Conservation (phyloP, 2,797 vertebrate species). For the Hybognathus amarus region DNA sequence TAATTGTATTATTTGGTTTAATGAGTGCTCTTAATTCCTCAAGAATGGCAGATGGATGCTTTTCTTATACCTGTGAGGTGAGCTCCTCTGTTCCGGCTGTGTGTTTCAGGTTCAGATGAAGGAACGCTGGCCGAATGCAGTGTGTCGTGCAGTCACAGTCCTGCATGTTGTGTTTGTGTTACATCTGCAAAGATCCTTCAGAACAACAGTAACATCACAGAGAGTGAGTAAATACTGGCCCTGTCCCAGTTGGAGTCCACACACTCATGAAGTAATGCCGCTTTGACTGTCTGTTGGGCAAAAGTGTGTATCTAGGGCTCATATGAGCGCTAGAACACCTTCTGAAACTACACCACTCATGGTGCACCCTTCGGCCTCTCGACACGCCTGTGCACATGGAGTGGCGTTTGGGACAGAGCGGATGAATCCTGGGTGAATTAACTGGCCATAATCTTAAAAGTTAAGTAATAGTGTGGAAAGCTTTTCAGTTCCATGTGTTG, state of each 20-base stretch:
- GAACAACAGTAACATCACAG: neutral
- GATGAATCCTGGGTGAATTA: neutral
- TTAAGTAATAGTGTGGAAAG: neutral
- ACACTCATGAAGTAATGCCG: neutral
- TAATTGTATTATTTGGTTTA: neutral
- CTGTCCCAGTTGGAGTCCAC: no score
- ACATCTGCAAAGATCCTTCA: neutral
- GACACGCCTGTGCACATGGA: no score
- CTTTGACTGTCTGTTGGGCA: neutral
- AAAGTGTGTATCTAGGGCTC: no score
- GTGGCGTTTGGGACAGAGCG: neutral
- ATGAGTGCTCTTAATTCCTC: neutral
- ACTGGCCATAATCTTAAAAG: neutral
- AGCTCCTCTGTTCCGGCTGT: conserved; percentile 68
- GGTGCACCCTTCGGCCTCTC: no score
- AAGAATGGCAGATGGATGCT: conserved; percentile 70
- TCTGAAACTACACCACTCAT: neutral
- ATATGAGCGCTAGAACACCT: neutral
- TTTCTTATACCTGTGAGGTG: conserved; percentile 71
- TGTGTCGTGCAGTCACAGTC: neutral
- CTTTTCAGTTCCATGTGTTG: neutral
- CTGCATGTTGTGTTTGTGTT: neutral
- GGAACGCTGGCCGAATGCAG: neutral
- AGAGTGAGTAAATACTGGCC: neutral
- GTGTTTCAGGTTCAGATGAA: conserved; percentile 63